phyloP scores from a whole-genome alignment of 2,797 vertebrate species.

The Mus caroli region DNA sequence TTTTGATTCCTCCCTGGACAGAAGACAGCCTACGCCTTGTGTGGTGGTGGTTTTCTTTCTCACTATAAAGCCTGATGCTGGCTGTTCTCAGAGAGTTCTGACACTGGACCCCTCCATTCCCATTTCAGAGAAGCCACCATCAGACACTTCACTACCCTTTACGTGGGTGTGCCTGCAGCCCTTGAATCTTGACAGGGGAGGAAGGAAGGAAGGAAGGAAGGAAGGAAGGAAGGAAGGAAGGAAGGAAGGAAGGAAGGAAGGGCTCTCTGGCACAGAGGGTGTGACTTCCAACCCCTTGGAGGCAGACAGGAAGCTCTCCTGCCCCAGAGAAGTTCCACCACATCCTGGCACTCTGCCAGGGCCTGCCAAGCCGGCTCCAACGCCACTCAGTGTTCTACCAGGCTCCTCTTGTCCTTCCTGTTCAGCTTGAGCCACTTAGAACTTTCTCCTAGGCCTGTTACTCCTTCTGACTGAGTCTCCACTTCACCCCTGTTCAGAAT shows the following conservation, averaged over 20 bases:
- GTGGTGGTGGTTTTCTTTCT: background rate
- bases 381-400: background rate
- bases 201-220: too few species aligned
- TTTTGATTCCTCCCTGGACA: background rate
- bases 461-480: background rate
- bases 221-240: too few species aligned
- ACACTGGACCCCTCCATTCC: background rate
- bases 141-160: background rate
- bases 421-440: background rate
- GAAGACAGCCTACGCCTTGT: background rate
- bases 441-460: background rate
- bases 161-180: background rate
- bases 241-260: background rate
- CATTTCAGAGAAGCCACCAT: background rate
- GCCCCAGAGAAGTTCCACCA: background rate
- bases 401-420: background rate
- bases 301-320: background rate
- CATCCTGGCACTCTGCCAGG: background rate
- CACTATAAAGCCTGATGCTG: background rate
- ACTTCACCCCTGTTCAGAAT: background rate
- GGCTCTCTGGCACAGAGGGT: background rate
- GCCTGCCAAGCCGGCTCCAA: background rate
- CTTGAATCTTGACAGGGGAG: background rate
- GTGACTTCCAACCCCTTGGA: background rate
- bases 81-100: background rate